Evolutionary conservation across 2,888 invertebrate species (phyloP), one percentile per base, ranked within the genome.

Genomic region (Apodemia duryi): DNA sequence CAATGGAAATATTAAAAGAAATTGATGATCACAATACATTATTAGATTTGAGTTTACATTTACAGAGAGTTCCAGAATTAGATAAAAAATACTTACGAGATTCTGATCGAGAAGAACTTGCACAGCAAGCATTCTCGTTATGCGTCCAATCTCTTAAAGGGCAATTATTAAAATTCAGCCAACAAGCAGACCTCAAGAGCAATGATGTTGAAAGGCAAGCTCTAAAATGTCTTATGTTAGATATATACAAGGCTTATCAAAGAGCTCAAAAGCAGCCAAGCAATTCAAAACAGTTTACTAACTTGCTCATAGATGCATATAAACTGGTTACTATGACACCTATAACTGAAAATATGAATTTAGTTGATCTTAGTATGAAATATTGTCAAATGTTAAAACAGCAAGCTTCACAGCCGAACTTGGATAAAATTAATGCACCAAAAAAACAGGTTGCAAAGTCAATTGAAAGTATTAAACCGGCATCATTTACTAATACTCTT

Each of bases 71-170:
- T 65, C 98, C 98, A 0, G 98, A 98, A 70, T 93, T 94, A 2
- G 97, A 97, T 77, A 98, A 97, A 94, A 97, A 93, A 81, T 98
- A 98, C 82, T 93, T 98, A 67, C 94, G 96, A 51, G 97, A 98
- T 80, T 94, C 94, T 1, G 98, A 98, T 81, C 93, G 98, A 66
- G 94, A 96, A 73, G 95, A 96, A 75, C 91, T 97, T 66, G 95
- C 96, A 0, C 95, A 95, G 66, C 95, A 96, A 85, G 97, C 98
- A 0, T 93, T 96, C 69, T 94, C 94, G 0, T 93, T 95, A 70
- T 95, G 95, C 72, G 91, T 95, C 9, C 95, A 95, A 78, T 94
- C 95, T 51, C 84, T 96, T 69, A 93, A 95, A 69, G 94, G 93
- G 5, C 93, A 94, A 75, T 88, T 95, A 29, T 93, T 93, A 52